A percentile compares a stretch with the other conserved stretches of the same genome.
These are phyloP conservation scores for Vidua chalybeata DNA, from an alignment of 2,113 vertebrate genomes.

Conservation along the genomic window DNA sequence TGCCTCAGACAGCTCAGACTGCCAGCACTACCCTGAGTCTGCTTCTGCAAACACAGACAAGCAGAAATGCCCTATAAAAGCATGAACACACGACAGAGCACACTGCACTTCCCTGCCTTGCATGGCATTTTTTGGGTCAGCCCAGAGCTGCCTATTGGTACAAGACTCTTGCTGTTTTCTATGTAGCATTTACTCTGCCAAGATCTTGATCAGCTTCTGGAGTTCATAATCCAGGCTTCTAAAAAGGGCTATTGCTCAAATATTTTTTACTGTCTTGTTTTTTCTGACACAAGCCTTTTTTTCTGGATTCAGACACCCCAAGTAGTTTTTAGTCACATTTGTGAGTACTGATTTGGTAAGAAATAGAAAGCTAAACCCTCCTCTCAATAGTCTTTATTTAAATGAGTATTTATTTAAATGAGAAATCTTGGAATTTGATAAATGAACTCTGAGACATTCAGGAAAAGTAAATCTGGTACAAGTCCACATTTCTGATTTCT, in stretches of 20 bases:
- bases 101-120: too few relatives aligned
- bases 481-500: neutral
- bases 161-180: neutral
- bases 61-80: neutral
- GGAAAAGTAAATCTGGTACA: neutral
- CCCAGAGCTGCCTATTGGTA: neutral
- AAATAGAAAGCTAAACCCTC: neutral
- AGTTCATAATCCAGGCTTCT: neutral
- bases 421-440: neutral
- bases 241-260: neutral
- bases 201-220: neutral
- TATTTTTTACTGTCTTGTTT: neutral
- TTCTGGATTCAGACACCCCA: neutral
- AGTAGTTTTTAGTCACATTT: neutral
- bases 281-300: neutral
- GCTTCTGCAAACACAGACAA: neutral
- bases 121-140: neutral
- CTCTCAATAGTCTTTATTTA: neutral
- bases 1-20: neutral
- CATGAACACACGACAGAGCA: rapidly evolving
- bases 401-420: neutral
- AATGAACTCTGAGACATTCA: neutral
- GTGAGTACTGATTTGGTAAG: neutral
- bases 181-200: neutral
- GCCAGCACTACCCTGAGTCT: neutral